Evolutionary conservation across 2,888 invertebrate species (phyloP), one percentile per base, ranked within the genome.

Genomic region (Agriopis leucophaearia): DNA sequence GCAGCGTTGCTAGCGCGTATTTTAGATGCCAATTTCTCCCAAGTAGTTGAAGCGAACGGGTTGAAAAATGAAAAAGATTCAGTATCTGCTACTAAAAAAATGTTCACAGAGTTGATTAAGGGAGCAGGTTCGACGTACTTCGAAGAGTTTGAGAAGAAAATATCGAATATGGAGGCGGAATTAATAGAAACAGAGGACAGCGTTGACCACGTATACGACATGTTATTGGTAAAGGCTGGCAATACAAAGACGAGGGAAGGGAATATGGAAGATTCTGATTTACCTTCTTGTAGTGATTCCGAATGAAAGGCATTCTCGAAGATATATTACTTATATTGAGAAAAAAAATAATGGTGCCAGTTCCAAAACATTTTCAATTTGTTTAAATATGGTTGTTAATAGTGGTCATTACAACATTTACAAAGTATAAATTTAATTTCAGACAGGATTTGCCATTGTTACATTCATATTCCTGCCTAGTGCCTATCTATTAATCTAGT

Each of bases 201-300:
- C 38, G 59, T 81, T 0, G 82, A 82, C 58, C 16, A 54, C 27
- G n/a, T 76, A 0, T 44, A 79, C 0, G 82, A 82, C 38, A 50
- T 36, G 5, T 45, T 81, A 18, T 48, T 69, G 56, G 52, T 64
- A 10, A 56, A 54, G n/a, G 18, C 69, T 0, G 36, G 51, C 2
- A 38, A 12, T 45, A 16, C 1, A 1, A 52, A 45, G 0, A 0
- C 59, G 0, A 45, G 5, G 3, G 36, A 35, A 6, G 61, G n/a
- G 0, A 13, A 45, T 9, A 0, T 7, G 4, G 38, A 54, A 1
- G 74, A 76, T 55, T 76, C 76, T 3, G 76, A 78, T 51, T 48
- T 77, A 8, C 74, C 74, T 0, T 75, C 75, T 18, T 75, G 72
- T 35, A 73, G 70, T 64, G 78, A 78, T 38, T 73, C 74, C 7